Conservation (phyloP, 2,888 invertebrate genomes). For the Heliconius ethilla region DNA sequence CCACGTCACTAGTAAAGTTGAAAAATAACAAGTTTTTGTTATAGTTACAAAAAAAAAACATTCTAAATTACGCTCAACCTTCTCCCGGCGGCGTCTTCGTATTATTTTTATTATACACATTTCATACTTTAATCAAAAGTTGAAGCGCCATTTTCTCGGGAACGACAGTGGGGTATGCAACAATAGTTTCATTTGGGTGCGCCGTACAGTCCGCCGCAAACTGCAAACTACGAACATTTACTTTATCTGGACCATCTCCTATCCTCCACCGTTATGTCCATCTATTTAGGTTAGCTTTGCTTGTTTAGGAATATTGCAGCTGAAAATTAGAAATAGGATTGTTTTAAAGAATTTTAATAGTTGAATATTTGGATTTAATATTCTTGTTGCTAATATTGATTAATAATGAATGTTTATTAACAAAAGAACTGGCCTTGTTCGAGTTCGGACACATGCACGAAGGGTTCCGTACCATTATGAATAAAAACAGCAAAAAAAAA, state of each 20-base stretch:
- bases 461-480: no score
- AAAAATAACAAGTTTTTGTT: background rate
- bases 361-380: background rate
- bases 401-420: no score
- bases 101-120: constrained; percentile 11
- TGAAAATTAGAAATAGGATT: constrained; percentile 3
- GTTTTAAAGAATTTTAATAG: background rate
- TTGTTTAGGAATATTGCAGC: constrained; percentile 12
- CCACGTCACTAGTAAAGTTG: background rate
- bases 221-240: constrained; percentile 34
- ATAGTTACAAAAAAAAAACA: background rate
- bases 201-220: constrained; percentile 32
- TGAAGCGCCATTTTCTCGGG: constrained; percentile 16
- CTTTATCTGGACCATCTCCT: constrained; percentile 30
- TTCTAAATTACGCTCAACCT: background rate
- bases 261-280: constrained; percentile 8
- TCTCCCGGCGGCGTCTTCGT: background rate
- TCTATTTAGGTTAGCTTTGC: constrained; percentile 12
- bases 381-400: background rate
- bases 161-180: constrained; percentile 19
- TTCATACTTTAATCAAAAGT: constrained; percentile 27
- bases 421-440: no score
- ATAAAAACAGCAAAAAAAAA: no score
- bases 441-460: no score
- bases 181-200: constrained; percentile 35